Evolutionary conservation across 2,888 invertebrate species (phyloP).

Genomic region (Rhorus exstirpatorius): DNA sequence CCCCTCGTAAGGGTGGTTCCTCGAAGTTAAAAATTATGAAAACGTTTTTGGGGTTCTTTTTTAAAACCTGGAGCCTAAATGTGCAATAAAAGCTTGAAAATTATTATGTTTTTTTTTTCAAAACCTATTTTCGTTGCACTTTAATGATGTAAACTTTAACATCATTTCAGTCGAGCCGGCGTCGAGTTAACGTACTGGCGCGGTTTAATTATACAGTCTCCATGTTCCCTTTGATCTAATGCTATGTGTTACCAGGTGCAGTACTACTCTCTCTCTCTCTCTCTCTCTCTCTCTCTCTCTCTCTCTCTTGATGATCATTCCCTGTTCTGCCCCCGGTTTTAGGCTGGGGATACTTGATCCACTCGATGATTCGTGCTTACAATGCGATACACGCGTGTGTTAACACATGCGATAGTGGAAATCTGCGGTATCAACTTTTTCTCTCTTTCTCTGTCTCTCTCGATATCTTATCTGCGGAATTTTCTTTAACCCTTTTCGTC

Average conservation of each 20-base stretch:
- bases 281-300: constrained; percentile 6
- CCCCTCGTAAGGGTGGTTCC: too few species aligned
- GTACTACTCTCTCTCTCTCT: neutral
- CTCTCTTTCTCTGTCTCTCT: constrained; percentile 38
- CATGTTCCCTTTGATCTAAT: constrained; percentile 39
- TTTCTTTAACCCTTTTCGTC: too few species aligned
- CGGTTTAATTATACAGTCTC: constrained; percentile 12
- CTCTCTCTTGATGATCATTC: constrained; percentile 4
- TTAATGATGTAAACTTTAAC: too few species aligned
- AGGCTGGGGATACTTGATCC: constrained; percentile 40
- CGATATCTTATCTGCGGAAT: too few species aligned
- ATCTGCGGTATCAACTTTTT: constrained; percentile 54
- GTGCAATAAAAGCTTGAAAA: too few species aligned
- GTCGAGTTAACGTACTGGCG: neutral
- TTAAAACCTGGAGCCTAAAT: too few species aligned
- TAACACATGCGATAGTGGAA: constrained; percentile 53
- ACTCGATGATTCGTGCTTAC: constrained; percentile 24
- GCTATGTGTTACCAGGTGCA: constrained; percentile 23
- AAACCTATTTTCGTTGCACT: too few species aligned
- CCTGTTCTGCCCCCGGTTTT: neutral
- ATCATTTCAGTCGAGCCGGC: too few species aligned
- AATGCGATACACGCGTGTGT: constrained; percentile 47
- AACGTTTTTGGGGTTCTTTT: too few species aligned
- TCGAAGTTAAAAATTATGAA: too few species aligned
- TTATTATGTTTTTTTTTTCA: too few species aligned